Evolutionary conservation across 2,113 vertebrate genomes (phyloP), one percentile per base, ranked within the genome.

Genomic region (Coregonus clupeaformis): DNA sequence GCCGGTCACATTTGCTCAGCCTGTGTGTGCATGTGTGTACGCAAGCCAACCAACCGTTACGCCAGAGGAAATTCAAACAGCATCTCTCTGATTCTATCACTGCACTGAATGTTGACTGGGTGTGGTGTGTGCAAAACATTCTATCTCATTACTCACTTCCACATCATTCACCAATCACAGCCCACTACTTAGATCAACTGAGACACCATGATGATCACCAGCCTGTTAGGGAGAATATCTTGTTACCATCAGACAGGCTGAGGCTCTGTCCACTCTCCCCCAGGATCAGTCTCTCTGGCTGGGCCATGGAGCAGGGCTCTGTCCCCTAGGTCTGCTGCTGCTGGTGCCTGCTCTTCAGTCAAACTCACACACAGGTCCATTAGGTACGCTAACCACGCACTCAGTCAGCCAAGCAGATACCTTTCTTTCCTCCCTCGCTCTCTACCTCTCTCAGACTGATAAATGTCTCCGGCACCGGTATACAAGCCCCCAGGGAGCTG

Each of bases 51-150:
- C 76, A 62, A 69, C 42, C 45, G 55, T 42, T 83, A 75, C 62
- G 62, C 52, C 6, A 27, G 69, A 65, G 76, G 77, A 75, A 70
- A 80, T 86, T 67, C 73, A 84, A 72, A 72, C 76, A 68, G 69
- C 52, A 20, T 74, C 66, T 47, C 70, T 47, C 60, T 73, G 70
- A 83, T 84, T 62, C n/a, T 66, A 78, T 84, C 75, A 65, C 36
- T 11, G 20, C 12, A 32, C 42, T 66, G 77, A 20, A 14, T 25
- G 5, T 27, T 47, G 59, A 45, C 12, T 64, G 60, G 25, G 57
- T n/a, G 24, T 47, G 71, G 36, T 70, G 57, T 59, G 74, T 52
- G 13, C 14, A 52, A 52, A 52, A 13, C 49, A 13, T 18, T 52
- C 49, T 14, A 52, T 18, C 3, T 52, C 16, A 52, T 52, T 18